Conservation (phyloP, 2,888 invertebrate species). For the Atethmia centrago region DNA sequence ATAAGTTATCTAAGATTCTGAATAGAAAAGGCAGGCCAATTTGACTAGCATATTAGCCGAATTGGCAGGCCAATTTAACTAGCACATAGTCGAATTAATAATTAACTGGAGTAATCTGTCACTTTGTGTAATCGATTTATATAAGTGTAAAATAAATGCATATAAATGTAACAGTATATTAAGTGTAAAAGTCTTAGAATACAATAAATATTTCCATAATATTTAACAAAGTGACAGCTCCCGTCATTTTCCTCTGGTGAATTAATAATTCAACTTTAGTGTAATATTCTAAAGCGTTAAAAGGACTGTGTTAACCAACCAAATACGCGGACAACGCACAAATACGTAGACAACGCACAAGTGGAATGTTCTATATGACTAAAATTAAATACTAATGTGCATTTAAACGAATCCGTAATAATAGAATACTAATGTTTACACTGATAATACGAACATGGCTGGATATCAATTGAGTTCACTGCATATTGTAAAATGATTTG, state of each 20-base stretch:
- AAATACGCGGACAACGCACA: background rate
- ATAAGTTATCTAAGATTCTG: background rate
- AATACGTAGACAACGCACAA: background rate
- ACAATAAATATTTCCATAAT: too few relatives aligned
- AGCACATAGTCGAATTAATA: too few relatives aligned
- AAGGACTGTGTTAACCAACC: background rate
- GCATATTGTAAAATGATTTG: background rate
- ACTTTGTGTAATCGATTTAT: too few relatives aligned
- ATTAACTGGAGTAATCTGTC: too few relatives aligned
- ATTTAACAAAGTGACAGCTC: too few relatives aligned
- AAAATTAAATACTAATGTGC: background rate
- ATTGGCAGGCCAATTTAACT: too few relatives aligned
- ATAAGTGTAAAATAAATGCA: too few relatives aligned
- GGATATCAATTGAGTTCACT: background rate
- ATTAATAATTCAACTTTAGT: too few relatives aligned
- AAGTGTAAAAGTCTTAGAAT: too few relatives aligned
- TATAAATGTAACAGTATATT: too few relatives aligned
- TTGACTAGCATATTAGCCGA: background rate
- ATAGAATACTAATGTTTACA: too few relatives aligned
- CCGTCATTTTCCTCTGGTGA: too few relatives aligned
- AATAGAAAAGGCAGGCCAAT: background rate
- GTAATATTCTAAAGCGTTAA: background rate
- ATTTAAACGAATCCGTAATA: background rate
- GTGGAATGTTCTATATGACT: background rate
- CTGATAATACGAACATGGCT: background rate